Evolutionary conservation across 1,140 invertebrate species (phyloP).

Genomic region (Pseudomyrmex concolor): DNA sequence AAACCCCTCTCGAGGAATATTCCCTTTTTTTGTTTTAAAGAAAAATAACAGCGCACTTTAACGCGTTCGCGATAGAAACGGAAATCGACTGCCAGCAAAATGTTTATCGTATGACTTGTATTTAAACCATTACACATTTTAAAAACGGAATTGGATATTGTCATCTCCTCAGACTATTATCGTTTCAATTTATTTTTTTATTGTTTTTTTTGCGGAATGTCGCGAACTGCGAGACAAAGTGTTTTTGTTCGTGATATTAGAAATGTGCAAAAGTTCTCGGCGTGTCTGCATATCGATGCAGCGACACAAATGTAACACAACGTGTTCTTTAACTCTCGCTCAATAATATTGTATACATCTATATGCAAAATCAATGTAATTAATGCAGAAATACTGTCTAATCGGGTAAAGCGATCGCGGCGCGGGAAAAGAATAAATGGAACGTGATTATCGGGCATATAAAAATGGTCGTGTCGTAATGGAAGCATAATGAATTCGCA

Average conservation of each 20-base stretch:
- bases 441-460: constrained; percentile 26
- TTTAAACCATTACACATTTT: no score
- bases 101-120: constrained; percentile 20
- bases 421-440: constrained; percentile 22
- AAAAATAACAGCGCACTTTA: constrained; percentile 9
- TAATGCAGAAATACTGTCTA: constrained; percentile 25
- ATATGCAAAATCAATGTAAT: not conserved
- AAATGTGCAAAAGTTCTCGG: no score
- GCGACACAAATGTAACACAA: constrained; percentile 9
- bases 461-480: constrained; percentile 32
- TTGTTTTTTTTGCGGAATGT: not conserved
- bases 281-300: not conserved
- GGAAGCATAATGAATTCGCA: constrained; percentile 31
- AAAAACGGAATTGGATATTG: not conserved
- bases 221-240: not conserved
- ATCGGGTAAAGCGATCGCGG: not conserved
- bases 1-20: not conserved
- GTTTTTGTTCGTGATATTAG: not conserved
- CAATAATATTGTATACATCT: not conserved
- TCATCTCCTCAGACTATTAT: not conserved
- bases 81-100: constrained; percentile 1
- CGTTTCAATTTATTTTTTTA: no score
- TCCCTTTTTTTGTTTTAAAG: constrained; percentile 18
- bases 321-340: not conserved
- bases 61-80: not conserved